Evolutionary conservation across 2,113 vertebrate species (phyloP), one percentile per base, ranked within the genome.

Genomic region (Pteruthius melanotis): DNA sequence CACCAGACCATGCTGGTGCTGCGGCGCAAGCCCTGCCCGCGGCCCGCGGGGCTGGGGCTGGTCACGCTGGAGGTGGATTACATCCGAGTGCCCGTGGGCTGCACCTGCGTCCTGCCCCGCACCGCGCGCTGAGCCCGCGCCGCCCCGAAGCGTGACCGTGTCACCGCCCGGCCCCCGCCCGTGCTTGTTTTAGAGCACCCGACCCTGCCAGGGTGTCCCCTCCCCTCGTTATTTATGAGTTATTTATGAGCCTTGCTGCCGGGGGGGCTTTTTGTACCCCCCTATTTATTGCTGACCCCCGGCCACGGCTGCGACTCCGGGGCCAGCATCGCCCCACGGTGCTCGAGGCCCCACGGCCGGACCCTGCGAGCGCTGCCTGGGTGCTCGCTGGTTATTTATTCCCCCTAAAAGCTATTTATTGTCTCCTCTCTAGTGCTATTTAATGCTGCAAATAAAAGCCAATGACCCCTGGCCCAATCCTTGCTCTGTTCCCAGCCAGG

Each of bases 1-100:
- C 7, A 13, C 18, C 98, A 99, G 97, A 98, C 50, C 47, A 93
- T 96, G 69, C 69, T 98, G 91, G 98, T 99, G n/a, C 94, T 99
- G 49, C 96, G 92, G 37, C 98, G 96, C 75, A 97, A 76, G 28
- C 91, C 86, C 2, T 99, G 98, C 81, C 33, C 19, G 1, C 35
- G 39, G 0, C 6, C 39, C 0, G 0, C 88, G 0, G 14, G 15
- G 6, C 71, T 35, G 0, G 61, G 52, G 2, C 96, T 56, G 44
- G 98, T 98, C n/a, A 16, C 89, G 45, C 96, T 99, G 23, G 89
- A 83, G 15, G 54, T 95, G 0, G 96, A 95, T 2, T 84, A 95
- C 11, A 95, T 98, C 31, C 54, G 57, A 0, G 98, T 99, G 30
- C 95, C 98, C 0, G 98, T 99, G 31, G 99, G 97, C 64, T 99